Evolutionary conservation across 2,888 invertebrate species (phyloP).

Genomic region (Ectemnius cavifrons): DNA sequence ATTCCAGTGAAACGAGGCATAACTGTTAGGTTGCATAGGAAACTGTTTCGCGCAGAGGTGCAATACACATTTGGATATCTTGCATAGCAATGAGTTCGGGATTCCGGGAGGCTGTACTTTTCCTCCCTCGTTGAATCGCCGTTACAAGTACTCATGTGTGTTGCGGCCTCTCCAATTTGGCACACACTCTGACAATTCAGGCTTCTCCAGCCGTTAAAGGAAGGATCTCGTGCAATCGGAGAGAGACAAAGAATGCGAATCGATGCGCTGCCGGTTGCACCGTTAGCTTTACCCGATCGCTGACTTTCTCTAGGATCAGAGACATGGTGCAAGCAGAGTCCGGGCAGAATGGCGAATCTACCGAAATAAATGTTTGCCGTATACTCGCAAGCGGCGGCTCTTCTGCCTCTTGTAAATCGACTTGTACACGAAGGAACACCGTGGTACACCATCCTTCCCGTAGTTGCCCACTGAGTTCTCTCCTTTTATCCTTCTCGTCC

Average conservation of each 20-base stretch:
- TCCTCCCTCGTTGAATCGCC: background rate
- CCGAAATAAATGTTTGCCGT: background rate
- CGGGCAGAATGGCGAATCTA: background rate
- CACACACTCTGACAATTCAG: slow-evolving; percentile 31
- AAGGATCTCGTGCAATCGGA: background rate
- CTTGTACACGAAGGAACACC: background rate
- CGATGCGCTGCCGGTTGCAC: slow-evolving; percentile 6
- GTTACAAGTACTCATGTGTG: slow-evolving; percentile 15
- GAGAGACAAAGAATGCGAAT: slow-evolving; percentile 1
- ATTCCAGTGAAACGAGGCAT: too few relatives aligned
- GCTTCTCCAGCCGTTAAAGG: slow-evolving; percentile 14
- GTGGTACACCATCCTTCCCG: slow-evolving; percentile 4
- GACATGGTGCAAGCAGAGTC: background rate
- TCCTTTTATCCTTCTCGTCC: slow-evolving; percentile 11
- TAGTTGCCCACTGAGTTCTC: slow-evolving; percentile 13
- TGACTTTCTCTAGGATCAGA: slow-evolving; percentile 7
- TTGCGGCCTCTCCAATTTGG: slow-evolving; percentile 23
- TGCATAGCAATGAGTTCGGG: slow-evolving; percentile 30
- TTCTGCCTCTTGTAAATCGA: too few relatives aligned
- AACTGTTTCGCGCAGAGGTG: slow-evolving; percentile 18
- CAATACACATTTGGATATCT: slow-evolving; percentile 12
- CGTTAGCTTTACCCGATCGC: slow-evolving; percentile 6
- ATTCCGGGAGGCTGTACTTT: background rate
- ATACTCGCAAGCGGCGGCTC: too few relatives aligned
- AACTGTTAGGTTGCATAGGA: slow-evolving; percentile 11